Evolutionary conservation across 64 coral and sea anemone species (phyloP), one percentile per base, ranked within the genome.

Genomic region (Montipora foliosa): DNA sequence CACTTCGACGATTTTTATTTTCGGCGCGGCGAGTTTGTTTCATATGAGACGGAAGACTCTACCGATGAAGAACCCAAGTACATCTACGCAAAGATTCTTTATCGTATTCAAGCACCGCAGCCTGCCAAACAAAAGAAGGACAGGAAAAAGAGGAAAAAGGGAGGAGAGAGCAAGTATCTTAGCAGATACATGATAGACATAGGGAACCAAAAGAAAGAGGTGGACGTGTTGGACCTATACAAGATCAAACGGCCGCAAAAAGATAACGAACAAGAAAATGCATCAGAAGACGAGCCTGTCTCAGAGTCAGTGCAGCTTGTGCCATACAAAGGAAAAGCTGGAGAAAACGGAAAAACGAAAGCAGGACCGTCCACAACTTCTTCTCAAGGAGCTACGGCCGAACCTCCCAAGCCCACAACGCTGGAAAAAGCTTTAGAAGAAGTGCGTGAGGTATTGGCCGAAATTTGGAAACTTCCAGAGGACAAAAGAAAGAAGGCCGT

Each of bases 1-100:
- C 93, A 95, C 60, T 92, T 58, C 75, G 80, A 72, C 17, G 85
- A 95, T 78, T 95, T 98, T 49, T 55, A 93, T 85, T 98, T 98
- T 72, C 90, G 77, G 19, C 74, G 60, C 15, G 90, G 79, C 12
- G 96, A 98, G 88, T 90, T 93, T 20, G 96, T 98, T 75, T 93
- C 85, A 21, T 98, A 76, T 74, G 92, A 95, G 49, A 92, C 79
- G 59, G 96, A 95, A 45, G 83, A 95, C n/a, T 81, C 71, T 1
- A 69, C 62, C 14, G 96, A 95, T 16, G 93, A 89, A 10, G 29
- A 88, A 81, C 67, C 52, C 52, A 95, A 64, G 66, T 98, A 95
- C 74, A 77, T 87, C 52, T 95, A 80, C 80, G 96, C 96, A 57
- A 85, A 68, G 53, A 93, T 96, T 15, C 22, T 96, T 6, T 73